Evolutionary conservation across 2,113 vertebrate species (phyloP).

Genomic region (Podocnemis expansa): DNA sequence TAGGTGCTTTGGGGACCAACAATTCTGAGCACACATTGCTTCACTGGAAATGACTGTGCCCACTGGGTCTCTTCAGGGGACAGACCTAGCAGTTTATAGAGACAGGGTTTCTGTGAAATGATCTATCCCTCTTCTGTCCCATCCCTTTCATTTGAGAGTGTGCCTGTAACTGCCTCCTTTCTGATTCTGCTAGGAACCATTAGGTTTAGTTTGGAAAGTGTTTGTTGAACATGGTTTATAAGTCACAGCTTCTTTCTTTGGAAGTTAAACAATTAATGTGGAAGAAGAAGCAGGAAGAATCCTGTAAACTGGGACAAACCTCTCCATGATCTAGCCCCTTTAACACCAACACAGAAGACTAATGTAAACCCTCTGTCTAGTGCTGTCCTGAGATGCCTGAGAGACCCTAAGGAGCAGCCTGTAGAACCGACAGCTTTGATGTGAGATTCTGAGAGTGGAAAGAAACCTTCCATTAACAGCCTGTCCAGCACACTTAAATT

Average conservation of each 20-base stretch:
- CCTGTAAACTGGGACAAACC: background rate
- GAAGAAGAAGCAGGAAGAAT: background rate
- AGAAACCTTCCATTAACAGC: background rate
- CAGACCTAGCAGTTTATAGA: background rate
- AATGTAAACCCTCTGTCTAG: background rate
- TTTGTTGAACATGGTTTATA: background rate
- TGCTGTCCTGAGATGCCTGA: background rate
- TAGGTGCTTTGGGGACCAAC: background rate
- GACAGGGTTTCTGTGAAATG: conserved; percentile 41
- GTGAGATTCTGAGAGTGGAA: background rate
- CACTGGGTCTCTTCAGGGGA: conserved; percentile 35
- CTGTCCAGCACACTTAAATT: background rate
- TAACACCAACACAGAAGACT: background rate
- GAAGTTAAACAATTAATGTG: background rate
- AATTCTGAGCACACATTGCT: background rate
- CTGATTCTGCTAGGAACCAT: background rate
- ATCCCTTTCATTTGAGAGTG: conserved; percentile 45
- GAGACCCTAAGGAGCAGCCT: background rate
- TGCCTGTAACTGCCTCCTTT: conserved; percentile 40
- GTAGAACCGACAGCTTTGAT: background rate
- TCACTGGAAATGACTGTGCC: background rate
- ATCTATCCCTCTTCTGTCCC: conserved; percentile 16
- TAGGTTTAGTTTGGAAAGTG: background rate
- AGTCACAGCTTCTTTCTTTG: background rate
- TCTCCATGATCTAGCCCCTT: background rate